Percentiles rank a stretch among this genome's conserved stretches.
These are phyloP conservation scores for Orchestes rusci DNA, from an alignment of 2,888 invertebrate genomes.

Conservation along the genomic window DNA sequence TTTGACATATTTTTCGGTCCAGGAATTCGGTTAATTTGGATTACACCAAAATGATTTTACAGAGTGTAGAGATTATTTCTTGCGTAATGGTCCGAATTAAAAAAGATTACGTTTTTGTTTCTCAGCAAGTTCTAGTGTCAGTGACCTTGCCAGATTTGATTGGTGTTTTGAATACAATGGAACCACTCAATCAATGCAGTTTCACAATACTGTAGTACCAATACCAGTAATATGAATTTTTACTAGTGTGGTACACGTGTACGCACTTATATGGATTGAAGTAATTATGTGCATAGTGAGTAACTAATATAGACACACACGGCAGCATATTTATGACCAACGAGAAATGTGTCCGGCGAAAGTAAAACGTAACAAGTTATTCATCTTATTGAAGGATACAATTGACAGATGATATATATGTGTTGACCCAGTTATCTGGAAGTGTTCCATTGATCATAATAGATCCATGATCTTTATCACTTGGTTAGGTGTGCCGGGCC, in stretches of 20 bases:
- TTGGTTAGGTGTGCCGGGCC: no score
- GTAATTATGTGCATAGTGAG: conserved; percentile 2
- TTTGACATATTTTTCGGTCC: conserved; percentile 24
- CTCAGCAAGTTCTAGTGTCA: no score
- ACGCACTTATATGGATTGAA: no score
- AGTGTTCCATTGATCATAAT: no score
- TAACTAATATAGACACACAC: conserved; percentile 3
- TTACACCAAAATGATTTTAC: conserved; percentile 26
- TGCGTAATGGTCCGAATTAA: conserved; percentile 25
- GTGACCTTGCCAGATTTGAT: no score
- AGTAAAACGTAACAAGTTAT: conserved; percentile 11
- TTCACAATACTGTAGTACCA: no score
- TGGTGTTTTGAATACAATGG: no score
- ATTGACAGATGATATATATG: conserved; percentile 12
- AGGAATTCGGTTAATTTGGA: conserved; percentile 25
- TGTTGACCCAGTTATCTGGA: conserved; percentile 11
- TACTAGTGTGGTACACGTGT: no score
- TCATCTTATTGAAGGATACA: conserved; percentile 9
- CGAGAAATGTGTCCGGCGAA: conserved; percentile 8
- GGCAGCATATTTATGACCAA: neutral
- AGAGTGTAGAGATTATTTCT: conserved; percentile 19
- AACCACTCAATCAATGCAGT: no score
- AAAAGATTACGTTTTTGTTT: conserved; percentile 26
- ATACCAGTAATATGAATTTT: no score
- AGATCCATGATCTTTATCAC: no score